Base-by-base conservation (phyloP, 2,797 vertebrate species). In the Pangasius macronema region DNA sequence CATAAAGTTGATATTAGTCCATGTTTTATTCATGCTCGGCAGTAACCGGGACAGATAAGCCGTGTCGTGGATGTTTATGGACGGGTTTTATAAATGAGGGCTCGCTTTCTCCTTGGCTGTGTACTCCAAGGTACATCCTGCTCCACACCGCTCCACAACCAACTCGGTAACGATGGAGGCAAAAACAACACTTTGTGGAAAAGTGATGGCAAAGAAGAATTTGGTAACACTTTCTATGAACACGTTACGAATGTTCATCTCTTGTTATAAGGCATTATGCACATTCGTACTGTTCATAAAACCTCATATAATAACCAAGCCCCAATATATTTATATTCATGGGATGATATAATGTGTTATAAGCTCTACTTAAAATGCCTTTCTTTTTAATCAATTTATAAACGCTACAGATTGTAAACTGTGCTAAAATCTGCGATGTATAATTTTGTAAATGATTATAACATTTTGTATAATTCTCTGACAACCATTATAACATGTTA, bases 11-110 rank as follows among this genome's bases (percentile, higher is more conserved):
- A 91, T 89, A 92, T 93, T 92, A 89, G 88, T 83, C 88, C 89
- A 94, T 95, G 92, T 95, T 95, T 95, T 94, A 96, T 95, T 95
- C 93, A 95, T 92, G 75, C 53, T 89, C 84, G 89, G 68, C 90
- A 88, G 91, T 87, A 83, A 86, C 75, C 93, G 91, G 93, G 90
- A 93, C 90, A 94, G 93, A 94, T 94, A 94, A 94, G 91, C 92
- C 57, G 87, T 88, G 91, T 92, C 93, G 93, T 89, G 88, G 57
- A 88, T 91, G 87, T 89, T 87, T 87, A 79, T 67, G 70, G 85
- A 85, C 30, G 63, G 59, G 39, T 84, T 87, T 75, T 83, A 87
- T 73, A 85, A 90, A 90, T 84, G 82, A 88, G 75, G 51, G 36
- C 84, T 89, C 85, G 85, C 90, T 91, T 94, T 94, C 92, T 94